These are phyloP conservation scores for Gymnocheta viridis DNA, from an alignment of 2,888 invertebrate genomes.

Conservation along the genomic window DNA sequence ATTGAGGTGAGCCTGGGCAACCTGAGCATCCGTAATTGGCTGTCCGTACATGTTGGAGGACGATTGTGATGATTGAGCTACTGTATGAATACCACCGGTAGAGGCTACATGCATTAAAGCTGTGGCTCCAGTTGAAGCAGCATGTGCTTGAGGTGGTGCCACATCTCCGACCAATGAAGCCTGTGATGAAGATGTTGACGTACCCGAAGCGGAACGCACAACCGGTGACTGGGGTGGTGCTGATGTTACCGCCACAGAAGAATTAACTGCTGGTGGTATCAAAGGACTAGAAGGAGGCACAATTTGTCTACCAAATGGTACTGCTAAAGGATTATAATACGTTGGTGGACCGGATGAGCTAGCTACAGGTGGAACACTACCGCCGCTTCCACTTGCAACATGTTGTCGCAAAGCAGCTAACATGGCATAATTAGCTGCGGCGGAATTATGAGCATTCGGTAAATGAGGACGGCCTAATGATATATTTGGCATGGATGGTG, in stretches of 20 bases:
- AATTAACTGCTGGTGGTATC: constrained; percentile 69
- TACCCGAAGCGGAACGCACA: constrained; percentile 83
- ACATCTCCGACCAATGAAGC: constrained; percentile 78
- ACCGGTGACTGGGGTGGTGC: constrained; percentile 82
- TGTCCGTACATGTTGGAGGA: constrained; percentile 77
- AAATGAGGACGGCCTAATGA: constrained; percentile 92
- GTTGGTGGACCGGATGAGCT: constrained; percentile 76
- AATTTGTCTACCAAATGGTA: constrained; percentile 77
- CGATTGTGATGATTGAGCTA: constrained; percentile 48
- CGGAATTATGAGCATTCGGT: constrained; percentile 78
- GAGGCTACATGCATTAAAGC: constrained; percentile 68
- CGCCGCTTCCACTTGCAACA: constrained; percentile 69
- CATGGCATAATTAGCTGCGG: constrained; percentile 76
- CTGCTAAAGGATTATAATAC: constrained; percentile 78
- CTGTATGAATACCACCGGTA: constrained; percentile 72
- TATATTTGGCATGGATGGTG: constrained; percentile 98
- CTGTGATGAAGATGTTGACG: constrained; percentile 80
- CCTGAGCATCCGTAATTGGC: constrained; percentile 86
- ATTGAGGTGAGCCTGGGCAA: constrained; percentile 86
- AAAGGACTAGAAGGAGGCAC: constrained; percentile 72
- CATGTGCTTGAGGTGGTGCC: constrained; percentile 79
- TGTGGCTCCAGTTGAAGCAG: constrained; percentile 66
- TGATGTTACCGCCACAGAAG: constrained; percentile 61
- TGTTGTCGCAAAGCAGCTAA: constrained; percentile 79
- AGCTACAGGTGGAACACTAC: constrained; percentile 66